phyloP scores from a whole-genome alignment of 2,888 invertebrate species.

The Heterodera filipjevi region DNA sequence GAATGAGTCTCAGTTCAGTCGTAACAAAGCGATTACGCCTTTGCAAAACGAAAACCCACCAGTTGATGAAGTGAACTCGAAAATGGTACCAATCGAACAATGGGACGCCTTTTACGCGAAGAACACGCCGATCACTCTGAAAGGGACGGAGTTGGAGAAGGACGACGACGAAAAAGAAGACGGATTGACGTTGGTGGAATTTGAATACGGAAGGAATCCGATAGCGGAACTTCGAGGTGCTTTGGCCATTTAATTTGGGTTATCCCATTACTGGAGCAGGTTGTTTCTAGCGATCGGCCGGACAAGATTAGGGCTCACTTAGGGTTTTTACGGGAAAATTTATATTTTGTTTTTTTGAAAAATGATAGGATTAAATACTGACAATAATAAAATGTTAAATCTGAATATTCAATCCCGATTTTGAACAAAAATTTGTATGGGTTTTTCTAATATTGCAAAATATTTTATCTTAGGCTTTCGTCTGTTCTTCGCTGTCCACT shows the following conservation, averaged over 20 bases:
- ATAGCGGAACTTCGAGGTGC: background rate
- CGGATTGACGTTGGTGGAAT: background rate
- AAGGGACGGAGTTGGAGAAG: background rate
- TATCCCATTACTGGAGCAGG: too few relatives aligned
- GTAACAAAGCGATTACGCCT: slow-evolving; percentile 1
- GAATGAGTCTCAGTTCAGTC: slow-evolving; percentile 72
- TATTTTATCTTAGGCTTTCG: slow-evolving; percentile 11
- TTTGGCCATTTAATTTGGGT: background rate
- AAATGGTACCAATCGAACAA: background rate
- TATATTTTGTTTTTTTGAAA: too few relatives aligned
- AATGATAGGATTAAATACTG: too few relatives aligned
- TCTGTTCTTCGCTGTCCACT: slow-evolving; percentile 10
- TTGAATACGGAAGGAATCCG: background rate
- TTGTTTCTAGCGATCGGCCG: too few relatives aligned
- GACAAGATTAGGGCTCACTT: too few relatives aligned
- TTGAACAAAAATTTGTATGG: too few relatives aligned
- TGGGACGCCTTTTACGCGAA: background rate
- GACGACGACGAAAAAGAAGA: background rate
- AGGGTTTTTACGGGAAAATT: too few relatives aligned
- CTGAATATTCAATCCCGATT: too few relatives aligned
- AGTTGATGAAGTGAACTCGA: background rate
- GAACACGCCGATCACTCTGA: background rate
- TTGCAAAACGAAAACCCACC: slow-evolving; percentile 7
- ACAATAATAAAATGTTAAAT: too few relatives aligned
- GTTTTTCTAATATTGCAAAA: too few relatives aligned